Conservation (phyloP, 2,888 invertebrate genomes). For the Cosmorhoe ocellata region DNA sequence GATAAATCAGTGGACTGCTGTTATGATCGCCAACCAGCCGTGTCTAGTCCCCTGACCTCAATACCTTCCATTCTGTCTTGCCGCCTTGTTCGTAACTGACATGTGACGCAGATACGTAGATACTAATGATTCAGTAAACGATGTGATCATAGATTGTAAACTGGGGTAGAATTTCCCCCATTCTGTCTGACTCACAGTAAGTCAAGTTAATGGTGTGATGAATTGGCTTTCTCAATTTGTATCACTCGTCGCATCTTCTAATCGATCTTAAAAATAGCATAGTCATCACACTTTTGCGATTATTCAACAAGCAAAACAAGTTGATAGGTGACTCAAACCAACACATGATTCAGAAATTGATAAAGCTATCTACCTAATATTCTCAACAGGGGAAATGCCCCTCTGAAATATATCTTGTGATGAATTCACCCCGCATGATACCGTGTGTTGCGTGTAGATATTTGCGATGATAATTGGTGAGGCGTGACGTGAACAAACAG, state of each 20-base stretch:
- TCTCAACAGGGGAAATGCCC: conserved; percentile 5
- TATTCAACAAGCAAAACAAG: too few relatives aligned
- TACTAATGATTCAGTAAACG: not conserved
- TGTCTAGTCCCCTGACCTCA: conserved; percentile 31
- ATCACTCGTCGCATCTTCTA: too few relatives aligned
- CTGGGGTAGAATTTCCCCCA: not conserved
- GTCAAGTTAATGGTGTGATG: too few relatives aligned
- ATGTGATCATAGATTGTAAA: not conserved
- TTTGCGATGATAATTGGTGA: not conserved
- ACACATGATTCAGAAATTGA: conserved; percentile 5
- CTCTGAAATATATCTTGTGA: not conserved
- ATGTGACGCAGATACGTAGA: conserved; percentile 10
- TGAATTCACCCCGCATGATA: conserved; percentile 3
- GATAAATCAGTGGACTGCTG: conserved; percentile 15
- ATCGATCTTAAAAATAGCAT: too few relatives aligned
- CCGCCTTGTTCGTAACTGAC: conserved; percentile 6
- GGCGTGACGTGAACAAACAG: not conserved
- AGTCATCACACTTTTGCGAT: too few relatives aligned
- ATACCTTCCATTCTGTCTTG: conserved; percentile 25
- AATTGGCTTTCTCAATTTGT: too few relatives aligned
- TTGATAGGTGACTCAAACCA: not conserved
- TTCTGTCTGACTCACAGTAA: too few relatives aligned
- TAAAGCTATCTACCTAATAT: not conserved
- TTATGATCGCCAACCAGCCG: conserved; percentile 20
- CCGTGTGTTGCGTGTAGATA: not conserved